Conservation (phyloP, 2,113 vertebrate genomes). For the Oryzias curvinotus region DNA sequence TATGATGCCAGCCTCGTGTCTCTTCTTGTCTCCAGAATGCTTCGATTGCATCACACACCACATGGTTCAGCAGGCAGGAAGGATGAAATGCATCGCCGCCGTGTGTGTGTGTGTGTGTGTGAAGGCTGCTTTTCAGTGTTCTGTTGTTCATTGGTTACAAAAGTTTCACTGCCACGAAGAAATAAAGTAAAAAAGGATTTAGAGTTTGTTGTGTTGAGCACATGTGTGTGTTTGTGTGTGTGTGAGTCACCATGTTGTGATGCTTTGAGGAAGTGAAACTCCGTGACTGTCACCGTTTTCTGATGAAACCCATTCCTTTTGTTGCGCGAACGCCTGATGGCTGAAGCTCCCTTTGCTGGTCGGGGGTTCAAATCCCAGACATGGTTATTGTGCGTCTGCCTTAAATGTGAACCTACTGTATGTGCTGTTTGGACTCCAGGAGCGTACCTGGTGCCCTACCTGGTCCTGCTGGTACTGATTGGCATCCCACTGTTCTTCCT, state of each 20-base stretch:
- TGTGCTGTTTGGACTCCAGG: slow-evolving; percentile 70
- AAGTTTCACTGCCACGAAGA: too few relatives aligned
- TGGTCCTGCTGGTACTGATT: slow-evolving; percentile 89
- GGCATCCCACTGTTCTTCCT: slow-evolving; percentile 97
- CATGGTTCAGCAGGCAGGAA: slow-evolving; percentile 11
- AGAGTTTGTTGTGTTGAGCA: neutral
- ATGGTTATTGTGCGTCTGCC: neutral
- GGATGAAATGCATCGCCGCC: neutral
- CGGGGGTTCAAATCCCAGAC: neutral
- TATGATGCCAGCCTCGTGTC: slow-evolving; percentile 45
- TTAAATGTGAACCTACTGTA: too few relatives aligned
- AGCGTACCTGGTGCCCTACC: slow-evolving; percentile 95
- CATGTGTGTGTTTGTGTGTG: neutral
- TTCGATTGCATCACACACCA: slow-evolving; percentile 33
- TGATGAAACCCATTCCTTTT: slow-evolving; percentile 8
- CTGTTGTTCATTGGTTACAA: too few relatives aligned
- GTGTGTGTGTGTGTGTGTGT: slow-evolving; percentile 5
- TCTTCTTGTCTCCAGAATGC: slow-evolving; percentile 31
- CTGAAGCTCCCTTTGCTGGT: too few relatives aligned
- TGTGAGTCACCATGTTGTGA: neutral
- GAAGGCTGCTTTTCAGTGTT: neutral
- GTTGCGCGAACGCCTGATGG: neutral
- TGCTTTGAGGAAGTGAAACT: slow-evolving; percentile 9
- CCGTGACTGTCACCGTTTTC: neutral
- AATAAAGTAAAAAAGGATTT: too few relatives aligned